Evolutionary conservation across 2,797 vertebrate genomes (phyloP).

Genomic region (Lutjanus campechanus): DNA sequence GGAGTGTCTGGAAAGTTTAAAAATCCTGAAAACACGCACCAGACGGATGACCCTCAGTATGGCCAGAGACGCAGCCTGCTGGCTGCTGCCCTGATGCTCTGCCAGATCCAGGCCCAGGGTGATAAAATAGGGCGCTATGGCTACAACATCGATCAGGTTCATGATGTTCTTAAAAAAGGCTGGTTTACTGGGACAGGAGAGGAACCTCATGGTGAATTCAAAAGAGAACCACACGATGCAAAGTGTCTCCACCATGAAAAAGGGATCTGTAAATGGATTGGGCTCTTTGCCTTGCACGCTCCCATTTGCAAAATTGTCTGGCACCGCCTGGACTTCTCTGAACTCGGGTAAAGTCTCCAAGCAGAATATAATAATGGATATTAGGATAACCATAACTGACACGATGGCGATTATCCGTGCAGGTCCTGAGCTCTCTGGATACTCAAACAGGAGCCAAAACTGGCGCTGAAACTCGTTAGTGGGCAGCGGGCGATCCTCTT

Average conservation of each 20-base stretch:
- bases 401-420: conserved; percentile 93
- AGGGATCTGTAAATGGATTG: conserved; percentile 92
- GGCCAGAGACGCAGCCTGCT: conserved; percentile 92
- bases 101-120: conserved; percentile 91
- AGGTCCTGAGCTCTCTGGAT: conserved; percentile 93
- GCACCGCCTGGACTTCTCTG: conserved; percentile 74
- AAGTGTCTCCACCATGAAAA: conserved; percentile 94
- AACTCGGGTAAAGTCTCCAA: conserved; percentile 96
- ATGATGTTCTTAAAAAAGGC: conserved; percentile 96
- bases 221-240: conserved; percentile 97
- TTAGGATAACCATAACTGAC: conserved; percentile 94
- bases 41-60: conserved; percentile 93
- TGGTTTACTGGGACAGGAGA: conserved; percentile 93
- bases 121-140: conserved; percentile 94
- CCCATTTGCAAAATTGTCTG: conserved; percentile 64
- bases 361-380: conserved; percentile 96
- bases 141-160: conserved; percentile 95
- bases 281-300: conserved; percentile 44
- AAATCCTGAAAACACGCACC: conserved; percentile 93
- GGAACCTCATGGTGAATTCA: conserved; percentile 92
- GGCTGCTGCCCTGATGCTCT: conserved; percentile 88
- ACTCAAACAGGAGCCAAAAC: conserved; percentile 95
- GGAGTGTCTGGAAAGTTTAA: conserved; percentile 94
- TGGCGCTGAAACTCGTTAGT: conserved; percentile 90
- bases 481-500: conserved; percentile 92